phyloP scores from a whole-genome alignment of 2,113 vertebrate genomes.

The Neolamprologus caudopunctatus region DNA sequence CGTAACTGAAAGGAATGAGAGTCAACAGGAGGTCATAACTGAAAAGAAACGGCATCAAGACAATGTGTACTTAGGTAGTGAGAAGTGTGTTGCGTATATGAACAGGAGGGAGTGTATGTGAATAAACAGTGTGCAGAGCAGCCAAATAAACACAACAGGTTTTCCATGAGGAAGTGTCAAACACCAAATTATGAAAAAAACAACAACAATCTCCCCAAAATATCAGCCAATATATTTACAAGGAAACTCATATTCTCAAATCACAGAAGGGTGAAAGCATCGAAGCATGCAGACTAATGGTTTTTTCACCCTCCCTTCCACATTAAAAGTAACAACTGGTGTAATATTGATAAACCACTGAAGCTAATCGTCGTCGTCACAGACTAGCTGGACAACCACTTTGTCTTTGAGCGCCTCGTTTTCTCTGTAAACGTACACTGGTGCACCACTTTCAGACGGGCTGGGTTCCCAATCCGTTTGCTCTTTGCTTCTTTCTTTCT shows the following conservation, averaged over 20 bases:
- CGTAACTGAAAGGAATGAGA: neutral
- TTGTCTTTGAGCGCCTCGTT: conserved; percentile 68
- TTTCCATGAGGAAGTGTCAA: neutral
- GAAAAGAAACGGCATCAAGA: neutral
- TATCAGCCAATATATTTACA: neutral
- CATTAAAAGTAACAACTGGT: neutral
- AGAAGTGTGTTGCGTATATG: neutral
- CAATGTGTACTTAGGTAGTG: accelerated
- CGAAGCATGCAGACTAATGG: neutral
- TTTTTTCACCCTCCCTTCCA: neutral
- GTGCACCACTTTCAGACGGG: neutral
- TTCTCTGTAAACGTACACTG: conserved; percentile 67
- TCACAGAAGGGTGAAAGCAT: neutral
- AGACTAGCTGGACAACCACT: conserved; percentile 47
- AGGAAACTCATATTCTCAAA: neutral
- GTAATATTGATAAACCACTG: neutral
- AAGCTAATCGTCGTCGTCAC: neutral
- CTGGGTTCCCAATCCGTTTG: neutral
- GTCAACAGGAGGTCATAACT: neutral
- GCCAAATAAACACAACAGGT: neutral
- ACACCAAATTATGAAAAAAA: neutral
- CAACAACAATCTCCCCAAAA: neutral
- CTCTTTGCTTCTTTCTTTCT: neutral
- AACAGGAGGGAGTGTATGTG: neutral
- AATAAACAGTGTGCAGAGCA: neutral